Base-by-base conservation (phyloP, 2,113 vertebrate genomes). In the Oenanthe melanoleuca region DNA sequence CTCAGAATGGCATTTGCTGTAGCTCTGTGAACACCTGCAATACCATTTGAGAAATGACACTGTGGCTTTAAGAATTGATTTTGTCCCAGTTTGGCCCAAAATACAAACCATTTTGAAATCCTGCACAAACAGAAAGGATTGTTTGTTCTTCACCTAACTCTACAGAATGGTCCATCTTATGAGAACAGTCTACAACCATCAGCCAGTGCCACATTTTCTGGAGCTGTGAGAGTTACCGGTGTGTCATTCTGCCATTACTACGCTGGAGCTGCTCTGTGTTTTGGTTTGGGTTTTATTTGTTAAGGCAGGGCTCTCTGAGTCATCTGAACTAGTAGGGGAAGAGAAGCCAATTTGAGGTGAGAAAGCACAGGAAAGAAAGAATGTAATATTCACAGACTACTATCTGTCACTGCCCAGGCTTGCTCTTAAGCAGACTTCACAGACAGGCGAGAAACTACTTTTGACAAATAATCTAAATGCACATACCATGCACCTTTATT, bases 11-110 rank as follows among this genome's bases (percentile, higher is more conserved):
- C 80, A 77, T 57, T 80, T 81, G 77, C 52, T 21, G 45, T 8
- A 84, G 78, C 57, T 70, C 84, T 45, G 31, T 16, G n/a, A 87
- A 88, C 81, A 93, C 59, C 87, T 95, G 80, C 49, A 97, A 77
- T 78, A 80, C 55, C 42, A 70, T 94, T 95, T 91, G n/a, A 88
- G 47, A 75, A 55, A 64, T 0, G 6, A 81, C 6, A 65, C 19
- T 2, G 14, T 31, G 37, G 66, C 47, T 69, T 72, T 6, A 74
- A 56, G 37, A 66, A 77, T 4, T 67, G 15, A 2, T 70, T 91
- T 80, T 34, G 18, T 77, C 88, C 74, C 79, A 55, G 0, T 64
- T 89, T 64, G 79, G 82, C 60, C 83, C 26, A 73, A 79, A 95
- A 53, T 2, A 17, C 38, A 63, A 89, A 91, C 59, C 29, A 29